phyloP scores from a whole-genome alignment of 2,888 invertebrate species.

The Mythimna loreyi region DNA sequence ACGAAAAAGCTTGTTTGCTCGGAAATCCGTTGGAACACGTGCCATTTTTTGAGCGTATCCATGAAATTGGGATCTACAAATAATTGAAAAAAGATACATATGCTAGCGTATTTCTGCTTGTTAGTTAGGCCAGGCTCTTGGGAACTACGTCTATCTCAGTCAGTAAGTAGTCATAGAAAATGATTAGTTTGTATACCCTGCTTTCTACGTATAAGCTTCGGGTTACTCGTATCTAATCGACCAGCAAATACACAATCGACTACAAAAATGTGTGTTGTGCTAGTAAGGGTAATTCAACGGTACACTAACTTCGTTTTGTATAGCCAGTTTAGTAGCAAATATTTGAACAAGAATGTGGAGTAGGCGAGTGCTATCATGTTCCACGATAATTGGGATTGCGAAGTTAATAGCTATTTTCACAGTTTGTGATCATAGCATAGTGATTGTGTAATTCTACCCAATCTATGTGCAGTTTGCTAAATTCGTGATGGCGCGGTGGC shows the following conservation, averaged over 20 bases:
- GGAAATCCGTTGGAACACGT: conserved; percentile 37
- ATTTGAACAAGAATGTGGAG: conserved; percentile 61
- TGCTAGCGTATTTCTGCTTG: conserved; percentile 3
- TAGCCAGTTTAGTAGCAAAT: conserved; percentile 47
- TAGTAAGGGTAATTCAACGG: conserved; percentile 41
- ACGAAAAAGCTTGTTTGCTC: conserved; percentile 44
- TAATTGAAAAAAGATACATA: background rate
- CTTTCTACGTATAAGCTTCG: background rate
- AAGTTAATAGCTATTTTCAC: conserved; percentile 46
- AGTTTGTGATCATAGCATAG: conserved; percentile 27
- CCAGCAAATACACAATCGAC: conserved; percentile 34
- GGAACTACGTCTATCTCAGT: background rate
- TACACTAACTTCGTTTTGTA: conserved; percentile 46
- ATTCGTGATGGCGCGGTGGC: background rate
- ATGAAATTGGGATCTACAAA: conserved; percentile 18
- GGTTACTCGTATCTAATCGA: conserved; percentile 12
- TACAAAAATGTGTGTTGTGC: conserved; percentile 32
- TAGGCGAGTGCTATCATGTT: conserved; percentile 46
- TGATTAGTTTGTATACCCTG: background rate
- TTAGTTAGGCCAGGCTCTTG: background rate
- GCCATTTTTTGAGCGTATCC: conserved; percentile 18
- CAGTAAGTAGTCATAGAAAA: conserved; percentile 1
- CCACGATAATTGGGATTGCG: conserved; percentile 57
- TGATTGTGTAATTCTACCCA: background rate
- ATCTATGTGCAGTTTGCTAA: background rate